Base-by-base conservation (phyloP, 2,113 vertebrate genomes). In the Periophthalmus modestus region DNA sequence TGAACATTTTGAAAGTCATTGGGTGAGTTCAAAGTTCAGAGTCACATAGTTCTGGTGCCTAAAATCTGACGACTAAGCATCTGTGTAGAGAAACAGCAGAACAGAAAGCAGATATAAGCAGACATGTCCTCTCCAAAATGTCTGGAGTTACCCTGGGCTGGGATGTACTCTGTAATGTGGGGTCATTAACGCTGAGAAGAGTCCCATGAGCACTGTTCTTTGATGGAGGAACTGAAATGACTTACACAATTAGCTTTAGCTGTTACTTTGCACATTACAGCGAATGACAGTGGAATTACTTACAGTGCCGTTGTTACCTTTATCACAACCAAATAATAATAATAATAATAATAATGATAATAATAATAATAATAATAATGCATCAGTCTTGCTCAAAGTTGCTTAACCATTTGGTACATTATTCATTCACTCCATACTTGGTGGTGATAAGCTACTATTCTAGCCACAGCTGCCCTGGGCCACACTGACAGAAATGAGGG, bases 31-130 rank as follows among this genome's bases (percentile, higher is more conserved):
- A 84, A 63, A 43, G 85, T 43, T 43, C 39, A 9, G 5, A 43
- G 73, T 82, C 73, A 86, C 36, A 68, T 69, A 74, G 79, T 79
- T 80, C 73, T 84, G 79, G 85, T 79, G 13, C 52, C 39, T 82
- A 57, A 78, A 88, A 84, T 36, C 46, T 54, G 59, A 71, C 55
- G 79, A 88, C 54, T 55, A 14, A 2, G 62, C 77, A 46, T 68
- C 84, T 88, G 72, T 77, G 79, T 77, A 73, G 68, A 81, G 77
- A 74, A 71, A 48, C 65, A 66, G 59, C 66, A 80, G 75, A 82
- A 1, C 52, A 43, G 47, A 82, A 77, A 85, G 77, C 78, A 85
- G 80, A 84, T 78, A 72, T 77, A 75, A 74, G 59, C 65, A 39
- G 62, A 62, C 80, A 50, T 74, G 46, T 3, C 24, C n/a, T 9